phyloP scores from a whole-genome alignment of 2,797 vertebrate species.

The Sebastes oblongus region DNA sequence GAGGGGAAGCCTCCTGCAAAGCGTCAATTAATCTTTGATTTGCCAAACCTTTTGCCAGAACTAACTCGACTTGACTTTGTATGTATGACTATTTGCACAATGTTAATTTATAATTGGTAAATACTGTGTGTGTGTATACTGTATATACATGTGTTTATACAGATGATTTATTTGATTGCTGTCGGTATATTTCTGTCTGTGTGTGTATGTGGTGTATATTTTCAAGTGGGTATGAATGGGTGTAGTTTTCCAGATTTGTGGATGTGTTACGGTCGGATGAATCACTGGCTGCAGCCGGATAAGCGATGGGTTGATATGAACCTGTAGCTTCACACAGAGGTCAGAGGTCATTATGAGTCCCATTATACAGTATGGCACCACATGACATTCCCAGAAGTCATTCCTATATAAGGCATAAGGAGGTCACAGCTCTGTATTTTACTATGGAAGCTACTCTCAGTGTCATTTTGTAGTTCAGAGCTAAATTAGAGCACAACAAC shows the following conservation, averaged over 20 bases:
- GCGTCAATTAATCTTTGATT: constrained; percentile 34
- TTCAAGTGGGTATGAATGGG: constrained; percentile 35
- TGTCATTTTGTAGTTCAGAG: constrained; percentile 13
- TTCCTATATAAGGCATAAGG: constrained; percentile 5
- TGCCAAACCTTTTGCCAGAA: constrained; percentile 35
- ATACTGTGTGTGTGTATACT: constrained; percentile 59
- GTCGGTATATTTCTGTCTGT: constrained; percentile 49
- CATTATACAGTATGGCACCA: not conserved
- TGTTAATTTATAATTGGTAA: constrained; percentile 82
- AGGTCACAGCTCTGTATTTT: constrained; percentile 24
- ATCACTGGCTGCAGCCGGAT: not conserved
- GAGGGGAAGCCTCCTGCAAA: not conserved
- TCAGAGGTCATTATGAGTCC: constrained; percentile 34
- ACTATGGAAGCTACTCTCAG: constrained; percentile 1
- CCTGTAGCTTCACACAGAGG: constrained; percentile 26
- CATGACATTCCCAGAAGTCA: constrained; percentile 28
- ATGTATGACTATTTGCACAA: constrained; percentile 78
- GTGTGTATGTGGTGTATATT: not conserved
- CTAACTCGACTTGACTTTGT: constrained; percentile 60
- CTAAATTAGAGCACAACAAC: constrained; percentile 14
- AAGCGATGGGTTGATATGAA: constrained; percentile 17
- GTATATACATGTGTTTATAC: constrained; percentile 49
- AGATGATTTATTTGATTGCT: constrained; percentile 63
- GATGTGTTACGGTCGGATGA: constrained; percentile 20
- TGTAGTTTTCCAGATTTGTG: constrained; percentile 29